Evolutionary conservation across 2,797 vertebrate species (phyloP).

Genomic region (Danio tinwini): DNA sequence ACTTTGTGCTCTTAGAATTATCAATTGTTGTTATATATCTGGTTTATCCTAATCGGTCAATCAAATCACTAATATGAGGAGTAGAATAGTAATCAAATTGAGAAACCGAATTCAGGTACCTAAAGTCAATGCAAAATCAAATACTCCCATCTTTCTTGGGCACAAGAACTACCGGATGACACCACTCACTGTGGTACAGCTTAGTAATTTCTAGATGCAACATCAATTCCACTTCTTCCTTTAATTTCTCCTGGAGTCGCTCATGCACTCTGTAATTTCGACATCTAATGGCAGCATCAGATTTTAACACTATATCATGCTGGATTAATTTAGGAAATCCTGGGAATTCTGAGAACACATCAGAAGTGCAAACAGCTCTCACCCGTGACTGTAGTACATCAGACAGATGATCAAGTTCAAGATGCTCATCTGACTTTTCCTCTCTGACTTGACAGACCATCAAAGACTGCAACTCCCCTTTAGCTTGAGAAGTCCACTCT

Average conservation of each 20-base stretch:
- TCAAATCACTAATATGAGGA: too few relatives aligned
- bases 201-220: too few relatives aligned
- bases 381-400: not conserved
- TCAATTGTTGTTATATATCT: too few relatives aligned
- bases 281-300: too few relatives aligned
- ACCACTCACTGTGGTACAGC: not conserved
- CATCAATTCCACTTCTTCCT: too few relatives aligned
- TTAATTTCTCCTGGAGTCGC: too few relatives aligned
- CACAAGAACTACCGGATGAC: not conserved
- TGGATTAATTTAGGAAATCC: too few relatives aligned
- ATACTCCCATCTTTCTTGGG: not conserved
- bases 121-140: slow-evolving; percentile 1
- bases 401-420: not conserved
- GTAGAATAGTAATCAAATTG: not conserved
- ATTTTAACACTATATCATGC: too few relatives aligned
- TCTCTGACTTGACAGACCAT: not conserved
- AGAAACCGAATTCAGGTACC: not conserved
- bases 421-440: not conserved
- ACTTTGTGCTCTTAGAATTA: too few relatives aligned
- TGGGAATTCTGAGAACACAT: too few relatives aligned
- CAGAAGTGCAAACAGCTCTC: not conserved
- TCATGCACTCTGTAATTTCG: too few relatives aligned
- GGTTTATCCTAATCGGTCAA: too few relatives aligned
- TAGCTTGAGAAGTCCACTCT: not conserved
- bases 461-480: not conserved